Evolutionary conservation across 2,888 invertebrate species (phyloP), one percentile per base, ranked within the genome.

Genomic region (Pollenia labialis): DNA sequence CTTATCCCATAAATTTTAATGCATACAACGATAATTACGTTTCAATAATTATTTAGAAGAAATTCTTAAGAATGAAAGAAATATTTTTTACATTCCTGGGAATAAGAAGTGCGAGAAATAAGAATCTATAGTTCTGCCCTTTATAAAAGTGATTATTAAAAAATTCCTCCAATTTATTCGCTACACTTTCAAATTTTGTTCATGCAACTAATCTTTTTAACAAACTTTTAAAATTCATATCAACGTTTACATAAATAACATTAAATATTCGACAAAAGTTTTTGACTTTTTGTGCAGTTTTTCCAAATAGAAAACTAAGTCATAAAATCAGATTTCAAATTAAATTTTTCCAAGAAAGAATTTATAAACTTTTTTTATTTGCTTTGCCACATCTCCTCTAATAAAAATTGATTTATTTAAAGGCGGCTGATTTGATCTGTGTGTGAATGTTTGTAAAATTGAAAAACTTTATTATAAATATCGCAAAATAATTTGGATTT

Each of bases 251-350:
- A 54, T 16, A 11, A 32, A 32, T 56, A 23, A 12, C 12, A 6
- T 11, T 10, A 1, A 4, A 56, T 23, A 56, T 12, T 56, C 12
- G 23, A n/a, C 32, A 56, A 56, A 58, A 58, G 32, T 58, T 58
- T 58, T 58, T 32, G 11, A n/a, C 12, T 58, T 58, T 32, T 32
- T 58, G 12, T 32, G 18, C 18, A 56, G 11, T 18, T 56, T 56
- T 18, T 18, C 23, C 56, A 18, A 18, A 56, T 18, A 23, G 56
- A 8, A 56, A 56, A 56, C 23, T 32, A 32, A 58, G 32, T 12
- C 58, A 12, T 58, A 32, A 58, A 58, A 58, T 58, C 4, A 58
- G 32, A 58, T 32, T 58, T 58, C 1, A 56, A 32, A 32, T 58
- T 58, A 32, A 32, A 32, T 32, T 12, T 32, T 58, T 12, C 32